Evolutionary conservation across 2,113 vertebrate species (phyloP), one percentile per base, ranked within the genome.

Genomic region (Podocnemis expansa): DNA sequence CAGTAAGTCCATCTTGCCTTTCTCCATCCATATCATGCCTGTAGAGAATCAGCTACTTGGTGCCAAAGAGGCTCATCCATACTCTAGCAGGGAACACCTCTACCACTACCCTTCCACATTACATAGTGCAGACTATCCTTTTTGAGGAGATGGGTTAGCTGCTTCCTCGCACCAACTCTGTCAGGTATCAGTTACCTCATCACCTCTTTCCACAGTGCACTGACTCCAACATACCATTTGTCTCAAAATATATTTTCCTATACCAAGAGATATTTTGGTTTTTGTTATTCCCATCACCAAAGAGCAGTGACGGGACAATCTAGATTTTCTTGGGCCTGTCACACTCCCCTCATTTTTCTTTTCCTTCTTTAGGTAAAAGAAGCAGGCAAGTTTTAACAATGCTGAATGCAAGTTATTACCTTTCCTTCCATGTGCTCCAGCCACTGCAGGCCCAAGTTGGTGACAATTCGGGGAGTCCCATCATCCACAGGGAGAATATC

Each of bases 361-460:
- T 0, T 89, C 51, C 25, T 78, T 24, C 83, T 87, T 83, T 52
- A 73, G 34, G 73, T 43, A 49, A 13, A 82, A n/a, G 27, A 87
- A 82, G 27, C 52, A 3, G 49, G 5, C 55, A 41, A 88, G 55
- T 45, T 88, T 58, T 38, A 85, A 81, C 2, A 10, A 47, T 52
- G 21, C 17, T 4, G 43, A 87, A 45, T 2, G 9, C 45, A 45
- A 54, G 51, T 31, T 2, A 56, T 96, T 96, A 99, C 99, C 99
- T 99, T 98, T 97, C 98, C 98, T 82, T 99, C 99, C 90, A 97
- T 93, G 88, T 99, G 98, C 91, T 99, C 99, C 95, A 99, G 97
- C 99, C 99, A 99, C 95, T 99, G 99, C 70, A 99, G 97, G 6
- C 99, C 99, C 91, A 99, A 96, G 97, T 99, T 99, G 96, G 99